phyloP scores from a whole-genome alignment of 2,797 vertebrate genomes.

The Coregonus ussuriensis region DNA sequence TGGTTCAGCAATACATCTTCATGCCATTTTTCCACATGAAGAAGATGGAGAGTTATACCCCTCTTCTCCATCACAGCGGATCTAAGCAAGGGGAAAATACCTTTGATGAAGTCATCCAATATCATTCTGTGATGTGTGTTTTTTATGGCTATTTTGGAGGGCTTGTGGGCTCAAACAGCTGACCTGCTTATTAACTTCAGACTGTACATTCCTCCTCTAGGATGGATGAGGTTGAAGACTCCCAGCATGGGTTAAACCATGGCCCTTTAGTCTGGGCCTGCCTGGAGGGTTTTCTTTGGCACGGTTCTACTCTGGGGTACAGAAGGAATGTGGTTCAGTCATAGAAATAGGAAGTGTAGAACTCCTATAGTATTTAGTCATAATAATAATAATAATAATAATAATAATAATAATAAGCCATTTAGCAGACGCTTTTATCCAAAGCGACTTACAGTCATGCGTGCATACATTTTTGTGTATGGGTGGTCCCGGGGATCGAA shows the following conservation, averaged over 20 bases:
- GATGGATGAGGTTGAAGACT: slow-evolving; percentile 69
- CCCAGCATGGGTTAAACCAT: slow-evolving; percentile 63
- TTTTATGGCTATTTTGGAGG: slow-evolving; percentile 58
- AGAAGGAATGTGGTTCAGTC: slow-evolving; percentile 53
- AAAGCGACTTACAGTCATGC: too few species aligned
- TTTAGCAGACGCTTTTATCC: too few species aligned
- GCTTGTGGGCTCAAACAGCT: slow-evolving; percentile 53
- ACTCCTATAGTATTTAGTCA: neutral
- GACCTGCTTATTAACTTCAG: slow-evolving; percentile 62
- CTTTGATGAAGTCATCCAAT: slow-evolving; percentile 47
- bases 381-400: too few species aligned
- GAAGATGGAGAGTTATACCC: slow-evolving; percentile 43
- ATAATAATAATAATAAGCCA: too few species aligned
- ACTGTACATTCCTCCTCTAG: slow-evolving; percentile 70
- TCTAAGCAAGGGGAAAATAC: neutral
- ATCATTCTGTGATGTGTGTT: slow-evolving; percentile 25
- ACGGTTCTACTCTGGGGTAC: slow-evolving; percentile 46
- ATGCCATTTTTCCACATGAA: slow-evolving; percentile 36
- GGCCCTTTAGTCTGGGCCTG: slow-evolving; percentile 64
- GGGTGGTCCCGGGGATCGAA: too few species aligned
- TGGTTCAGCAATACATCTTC: slow-evolving; percentile 13
- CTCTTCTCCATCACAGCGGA: neutral
- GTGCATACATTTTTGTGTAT: too few species aligned
- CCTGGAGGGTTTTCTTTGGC: slow-evolving; percentile 61
- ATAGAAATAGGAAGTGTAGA: slow-evolving; percentile 12